A percentile compares a stretch with the other conserved stretches of the same genome.
phyloP scores from a whole-genome alignment of 2,797 vertebrate species.

The Lepidocolaptes lacrymiger region DNA sequence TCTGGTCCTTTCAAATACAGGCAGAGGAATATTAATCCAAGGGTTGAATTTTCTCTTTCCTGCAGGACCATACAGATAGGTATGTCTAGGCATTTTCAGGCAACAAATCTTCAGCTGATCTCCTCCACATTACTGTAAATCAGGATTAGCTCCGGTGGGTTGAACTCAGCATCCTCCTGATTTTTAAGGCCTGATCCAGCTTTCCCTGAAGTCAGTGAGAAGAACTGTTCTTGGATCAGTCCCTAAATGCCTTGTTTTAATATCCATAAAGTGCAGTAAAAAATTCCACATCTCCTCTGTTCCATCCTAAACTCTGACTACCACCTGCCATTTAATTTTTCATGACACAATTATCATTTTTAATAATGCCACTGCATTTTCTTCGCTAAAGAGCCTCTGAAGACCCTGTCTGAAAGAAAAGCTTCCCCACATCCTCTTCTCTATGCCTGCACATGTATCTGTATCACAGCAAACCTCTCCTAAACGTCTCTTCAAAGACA shows the following conservation, averaged over 20 bases:
- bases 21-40: not conserved
- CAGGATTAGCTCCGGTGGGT: not conserved
- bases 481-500: slow-evolving; percentile 36
- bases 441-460: not conserved
- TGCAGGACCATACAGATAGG: not conserved
- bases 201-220: not conserved
- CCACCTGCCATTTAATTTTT: slow-evolving; percentile 46
- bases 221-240: not conserved
- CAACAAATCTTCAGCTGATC: not conserved
- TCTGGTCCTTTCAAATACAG: not conserved
- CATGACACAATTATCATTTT: not conserved
- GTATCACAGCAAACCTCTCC: slow-evolving; percentile 6
- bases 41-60: not conserved
- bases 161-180: not conserved
- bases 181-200: not conserved
- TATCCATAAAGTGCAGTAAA: not conserved
- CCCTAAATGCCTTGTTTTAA: not conserved
- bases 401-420: slow-evolving; percentile 23
- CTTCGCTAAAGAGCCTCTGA: slow-evolving; percentile 35
- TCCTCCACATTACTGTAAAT: not conserved
- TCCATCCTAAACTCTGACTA: not conserved
- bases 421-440: not conserved
- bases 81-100: not conserved
- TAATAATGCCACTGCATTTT: slow-evolving; percentile 32
- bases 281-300: not conserved